Evolutionary conservation across 2,797 vertebrate species (phyloP), one percentile per base, ranked within the genome.

Genomic region (Enteromius radiatus): DNA sequence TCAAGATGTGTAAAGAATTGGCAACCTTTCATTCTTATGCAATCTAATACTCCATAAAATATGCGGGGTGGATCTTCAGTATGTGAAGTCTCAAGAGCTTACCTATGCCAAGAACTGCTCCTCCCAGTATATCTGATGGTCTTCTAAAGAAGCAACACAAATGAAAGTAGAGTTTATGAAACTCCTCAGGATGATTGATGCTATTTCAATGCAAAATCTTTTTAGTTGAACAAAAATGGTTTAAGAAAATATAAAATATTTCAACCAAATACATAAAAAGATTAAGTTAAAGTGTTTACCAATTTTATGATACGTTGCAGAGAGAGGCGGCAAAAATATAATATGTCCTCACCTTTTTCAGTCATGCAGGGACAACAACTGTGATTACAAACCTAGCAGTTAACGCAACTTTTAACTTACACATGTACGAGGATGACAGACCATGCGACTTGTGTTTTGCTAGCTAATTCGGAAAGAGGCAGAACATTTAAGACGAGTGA

Each of bases 151-250:
- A 76, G 52, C 74, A 76, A 76, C 49, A 76, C 74, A 76, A 76
- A 76, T 74, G 31, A 76, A 76, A 76, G 49, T 41, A 23, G 59
- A n/a, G n/a, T n/a, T 76, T 56, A 41, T 9, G 52, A 76, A 76
- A 76, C 36, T 26, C 4, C n/a, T 59, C 23, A 59, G 47, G 38
- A 74, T 74, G 23, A 52, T 52, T 74, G 45, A 74, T 71, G 68
- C 45, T 71, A 41, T 71, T 71, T 43, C 70, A 45, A 70, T 70
- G 68, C n/a, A n/a, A n/a, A n/a, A n/a, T n/a, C n/a, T n/a, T 74
- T 74, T 52, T 74, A 52, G 49, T 47, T 74, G 6, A 49, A 52
- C 70, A 74, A 74, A 74, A n/a, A n/a, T 23, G 26, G 23, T 47
- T 74, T 64, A 52, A 69, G 67, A 69, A 1, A 69, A 41, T 36